Evolutionary conservation across 2,888 invertebrate species (phyloP), one percentile per base, ranked within the genome.

Genomic region (Odontothrips loti): DNA sequence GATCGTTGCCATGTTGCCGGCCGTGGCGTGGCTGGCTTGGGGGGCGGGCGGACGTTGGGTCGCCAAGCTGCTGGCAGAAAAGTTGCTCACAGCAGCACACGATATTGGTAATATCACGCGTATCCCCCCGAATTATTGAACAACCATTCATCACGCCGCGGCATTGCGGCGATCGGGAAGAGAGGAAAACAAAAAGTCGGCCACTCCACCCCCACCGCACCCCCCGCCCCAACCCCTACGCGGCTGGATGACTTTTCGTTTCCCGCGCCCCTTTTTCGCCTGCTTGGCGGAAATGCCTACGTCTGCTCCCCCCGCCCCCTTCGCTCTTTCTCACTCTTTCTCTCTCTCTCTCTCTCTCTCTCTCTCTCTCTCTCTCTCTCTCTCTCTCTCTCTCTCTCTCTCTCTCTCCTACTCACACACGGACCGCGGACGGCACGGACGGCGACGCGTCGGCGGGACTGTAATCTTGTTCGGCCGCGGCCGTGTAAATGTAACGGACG

Each of bases 81-180:
- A 58, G 58, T 58, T 58, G 58, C 20, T 58, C 20, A 15, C 58
- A 43, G 34, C 34, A 43, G 58, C 17, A 17, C 58, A 58, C 68
- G 68, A 23, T 75, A 75, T 75, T 75, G 68, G 68, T 75, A 75
- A 58, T 43, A 43, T 43, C 34, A 51, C 20, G 20, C 51, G 51
- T 12, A 51, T 58, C 58, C 20, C 34, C 17, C n/a, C 20, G 68
- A 27, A 75, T 12, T 75, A 75, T 75, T 75, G 68, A 75, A 75
- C 27, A 12, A 9, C 68, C 68, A 75, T 75, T 75, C 68, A 27
- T 75, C 68, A 23, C 27, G 58, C 58, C 17, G 58, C 58, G 58
- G 58, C 34, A 43, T 43, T 43, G 34, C 34, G 34, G 34, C 34
- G 34, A 43, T 43, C 34, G 34, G 34, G 20, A 58, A 58, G 20